Conservation (phyloP, 2,888 invertebrate genomes). For the Hirtodrosophila alboralis region DNA sequence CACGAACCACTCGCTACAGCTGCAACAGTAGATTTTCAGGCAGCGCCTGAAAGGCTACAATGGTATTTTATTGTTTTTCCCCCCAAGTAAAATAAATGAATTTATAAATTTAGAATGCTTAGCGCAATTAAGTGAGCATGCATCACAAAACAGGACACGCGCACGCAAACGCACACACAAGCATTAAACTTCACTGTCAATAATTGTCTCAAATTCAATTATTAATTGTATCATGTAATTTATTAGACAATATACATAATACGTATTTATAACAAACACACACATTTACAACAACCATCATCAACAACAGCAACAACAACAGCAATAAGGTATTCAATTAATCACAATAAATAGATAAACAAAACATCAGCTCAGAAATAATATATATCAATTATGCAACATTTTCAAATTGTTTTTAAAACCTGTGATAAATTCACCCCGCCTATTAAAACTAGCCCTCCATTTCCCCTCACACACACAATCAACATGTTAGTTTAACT, state of each 20-base stretch:
- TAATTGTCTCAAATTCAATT: conserved; percentile 59
- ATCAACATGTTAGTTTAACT: conserved; percentile 45
- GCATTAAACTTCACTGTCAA: conserved; percentile 48
- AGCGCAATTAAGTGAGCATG: conserved; percentile 27
- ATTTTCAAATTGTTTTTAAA: conserved; percentile 20
- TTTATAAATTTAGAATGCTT: conserved; percentile 36
- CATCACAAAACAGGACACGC: conserved; percentile 8
- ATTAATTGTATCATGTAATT: conserved; percentile 42
- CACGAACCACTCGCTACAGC: conserved; percentile 37
- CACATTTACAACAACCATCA: conserved; percentile 29
- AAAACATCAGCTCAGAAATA: conserved; percentile 18
- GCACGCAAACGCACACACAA: conserved; percentile 4
- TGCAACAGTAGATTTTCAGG: conserved; percentile 11
- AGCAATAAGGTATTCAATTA: no score
- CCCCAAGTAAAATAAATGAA: conserved; percentile 30
- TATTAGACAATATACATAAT: conserved; percentile 25
- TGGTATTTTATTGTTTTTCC: conserved; percentile 25
- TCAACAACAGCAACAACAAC: conserved; percentile 3
- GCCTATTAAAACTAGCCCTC: conserved; percentile 3
- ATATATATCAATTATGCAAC: conserved; percentile 6
- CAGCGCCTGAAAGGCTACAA: conserved; percentile 47
- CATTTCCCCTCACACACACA: conserved; percentile 7
- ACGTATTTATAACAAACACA: conserved; percentile 39
- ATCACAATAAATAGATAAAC: conserved; percentile 16
- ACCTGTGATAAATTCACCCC: conserved; percentile 67